A percentile compares a stretch with the other conserved stretches of the same genome.
Conservation (phyloP, 2,797 vertebrate species). For the Hephaestus fuliginosus region DNA sequence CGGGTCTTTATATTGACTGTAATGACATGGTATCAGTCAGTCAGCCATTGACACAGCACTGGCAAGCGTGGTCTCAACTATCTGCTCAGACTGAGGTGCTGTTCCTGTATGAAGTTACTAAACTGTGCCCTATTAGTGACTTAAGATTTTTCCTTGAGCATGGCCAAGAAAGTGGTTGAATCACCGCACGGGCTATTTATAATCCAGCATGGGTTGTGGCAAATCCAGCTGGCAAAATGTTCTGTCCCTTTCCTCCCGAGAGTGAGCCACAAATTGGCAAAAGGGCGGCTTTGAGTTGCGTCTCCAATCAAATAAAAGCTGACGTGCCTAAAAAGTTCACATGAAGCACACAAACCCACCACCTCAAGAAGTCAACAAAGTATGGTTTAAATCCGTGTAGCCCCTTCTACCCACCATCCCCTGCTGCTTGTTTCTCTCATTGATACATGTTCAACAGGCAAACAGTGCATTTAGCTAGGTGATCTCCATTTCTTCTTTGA, state of each 20-base stretch:
- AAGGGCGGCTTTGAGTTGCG: constrained; percentile 23
- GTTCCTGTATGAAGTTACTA: constrained; percentile 1
- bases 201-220: constrained; percentile 43
- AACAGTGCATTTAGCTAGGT: background rate
- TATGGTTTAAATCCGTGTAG: background rate
- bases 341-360: constrained; percentile 5
- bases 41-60: background rate
- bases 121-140: constrained; percentile 25
- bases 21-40: constrained; percentile 20
- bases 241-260: constrained; percentile 24
- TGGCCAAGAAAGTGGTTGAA: constrained; percentile 51
- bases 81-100: constrained; percentile 5
- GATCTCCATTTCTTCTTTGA: constrained; percentile 9
- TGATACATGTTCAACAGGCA: background rate
- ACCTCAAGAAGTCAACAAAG: background rate
- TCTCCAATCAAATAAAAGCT: constrained; percentile 45
- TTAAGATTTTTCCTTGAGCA: constrained; percentile 37
- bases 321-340: constrained; percentile 10
- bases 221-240: constrained; percentile 50
- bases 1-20: background rate
- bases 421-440: background rate
- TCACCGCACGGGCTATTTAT: constrained; percentile 44
- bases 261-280: constrained; percentile 57
- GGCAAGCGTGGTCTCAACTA: background rate
- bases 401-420: background rate